phyloP scores from a whole-genome alignment of 2,113 vertebrate genomes.

The Epinephelus moara region DNA sequence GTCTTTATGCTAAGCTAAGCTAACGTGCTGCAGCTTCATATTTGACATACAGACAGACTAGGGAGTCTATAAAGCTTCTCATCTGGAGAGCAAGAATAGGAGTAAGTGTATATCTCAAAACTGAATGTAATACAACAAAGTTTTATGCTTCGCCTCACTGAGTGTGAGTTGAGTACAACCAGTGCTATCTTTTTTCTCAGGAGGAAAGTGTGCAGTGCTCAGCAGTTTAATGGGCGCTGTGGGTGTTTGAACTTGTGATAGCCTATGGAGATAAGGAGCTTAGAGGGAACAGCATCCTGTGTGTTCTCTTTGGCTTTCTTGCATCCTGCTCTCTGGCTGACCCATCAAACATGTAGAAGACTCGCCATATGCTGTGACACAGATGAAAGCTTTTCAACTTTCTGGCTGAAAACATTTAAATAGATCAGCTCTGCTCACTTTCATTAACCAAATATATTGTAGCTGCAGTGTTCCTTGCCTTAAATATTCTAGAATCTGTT shows the following conservation, averaged over 20 bases:
- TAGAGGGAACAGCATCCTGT: slow-evolving; percentile 19
- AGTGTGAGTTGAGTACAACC: no score
- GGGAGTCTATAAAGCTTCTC: not conserved
- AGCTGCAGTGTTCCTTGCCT: not conserved
- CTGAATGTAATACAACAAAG: not conserved
- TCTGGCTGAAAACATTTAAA: not conserved
- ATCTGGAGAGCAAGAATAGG: not conserved
- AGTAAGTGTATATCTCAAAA: not conserved
- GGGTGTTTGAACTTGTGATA: slow-evolving; percentile 25
- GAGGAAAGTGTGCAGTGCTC: not conserved
- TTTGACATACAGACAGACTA: not conserved
- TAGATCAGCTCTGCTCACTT: not conserved
- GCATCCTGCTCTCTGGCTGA: slow-evolving; percentile 15
- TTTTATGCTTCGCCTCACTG: not conserved
- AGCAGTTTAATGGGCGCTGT: slow-evolving; percentile 14
- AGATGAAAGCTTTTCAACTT: not conserved
- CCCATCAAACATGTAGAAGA: not conserved
- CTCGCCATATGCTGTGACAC: not conserved
- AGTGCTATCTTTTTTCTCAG: not conserved
- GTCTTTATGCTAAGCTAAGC: not conserved
- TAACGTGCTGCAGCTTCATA: not conserved
- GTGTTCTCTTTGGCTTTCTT: slow-evolving; percentile 10
- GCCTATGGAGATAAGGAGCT: slow-evolving; percentile 50
- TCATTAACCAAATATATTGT: not conserved
- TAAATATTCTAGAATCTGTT: not conserved